A percentile compares a stretch with the other conserved stretches of the same genome.
phyloP scores from a whole-genome alignment of 2,113 vertebrate genomes.

The Paratilapia polleni region DNA sequence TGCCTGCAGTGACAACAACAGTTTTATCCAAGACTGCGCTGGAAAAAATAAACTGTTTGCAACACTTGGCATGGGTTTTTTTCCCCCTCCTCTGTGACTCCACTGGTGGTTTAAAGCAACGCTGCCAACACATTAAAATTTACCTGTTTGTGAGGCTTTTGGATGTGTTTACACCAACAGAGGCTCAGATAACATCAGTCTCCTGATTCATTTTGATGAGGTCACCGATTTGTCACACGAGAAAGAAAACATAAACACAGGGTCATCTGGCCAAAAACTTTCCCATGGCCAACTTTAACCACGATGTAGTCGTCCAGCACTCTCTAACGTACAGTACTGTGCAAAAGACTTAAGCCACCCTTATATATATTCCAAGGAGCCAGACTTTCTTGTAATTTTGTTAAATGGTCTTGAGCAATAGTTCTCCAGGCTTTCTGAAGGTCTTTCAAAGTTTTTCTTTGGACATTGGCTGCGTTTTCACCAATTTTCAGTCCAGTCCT shows the following conservation, averaged over 20 bases:
- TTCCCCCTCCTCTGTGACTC: neutral
- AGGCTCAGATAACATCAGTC: neutral
- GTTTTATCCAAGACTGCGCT: neutral
- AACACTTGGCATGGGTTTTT: neutral
- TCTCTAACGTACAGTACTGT: neutral
- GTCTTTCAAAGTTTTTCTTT: too few relatives aligned
- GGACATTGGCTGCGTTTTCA: too few relatives aligned
- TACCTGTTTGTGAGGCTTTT: neutral
- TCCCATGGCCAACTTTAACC: neutral
- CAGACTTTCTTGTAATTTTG: too few relatives aligned
- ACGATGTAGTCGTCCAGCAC: neutral
- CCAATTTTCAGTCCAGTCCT: too few relatives aligned
- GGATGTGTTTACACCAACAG: neutral
- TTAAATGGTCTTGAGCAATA: too few relatives aligned
- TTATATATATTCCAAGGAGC: too few relatives aligned
- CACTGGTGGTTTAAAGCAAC: neutral
- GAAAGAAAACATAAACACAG: neutral
- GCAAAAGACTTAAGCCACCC: too few relatives aligned
- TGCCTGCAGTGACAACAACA: conserved; percentile 4
- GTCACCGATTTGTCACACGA: neutral
- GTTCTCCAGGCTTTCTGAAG: too few relatives aligned
- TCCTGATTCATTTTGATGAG: neutral
- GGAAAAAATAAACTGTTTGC: neutral
- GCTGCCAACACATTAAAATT: neutral
- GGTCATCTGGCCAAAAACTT: neutral